Conservation (phyloP, 2,113 vertebrate species). For the Syrrhaptes paradoxus region DNA sequence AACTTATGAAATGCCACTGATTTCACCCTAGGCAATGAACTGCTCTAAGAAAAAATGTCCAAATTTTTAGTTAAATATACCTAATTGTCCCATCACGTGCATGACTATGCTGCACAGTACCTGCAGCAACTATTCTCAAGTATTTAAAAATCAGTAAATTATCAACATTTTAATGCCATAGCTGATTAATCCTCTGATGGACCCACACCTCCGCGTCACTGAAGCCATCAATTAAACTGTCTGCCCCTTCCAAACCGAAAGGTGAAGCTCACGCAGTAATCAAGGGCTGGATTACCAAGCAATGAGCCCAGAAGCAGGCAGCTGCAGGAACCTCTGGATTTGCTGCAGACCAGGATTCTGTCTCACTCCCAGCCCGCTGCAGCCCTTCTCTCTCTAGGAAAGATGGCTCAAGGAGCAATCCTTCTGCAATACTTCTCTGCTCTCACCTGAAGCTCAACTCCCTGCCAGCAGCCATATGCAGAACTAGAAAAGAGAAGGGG, state of each 20-base stretch:
- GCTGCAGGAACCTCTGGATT: not conserved
- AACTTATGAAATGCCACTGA: not conserved
- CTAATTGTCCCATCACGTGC: not conserved
- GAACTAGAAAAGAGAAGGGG: not conserved
- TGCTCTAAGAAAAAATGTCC: not conserved
- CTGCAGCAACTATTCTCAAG: not conserved
- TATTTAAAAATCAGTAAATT: not conserved
- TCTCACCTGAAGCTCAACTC: not conserved
- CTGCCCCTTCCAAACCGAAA: not conserved
- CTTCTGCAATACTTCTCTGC: not conserved
- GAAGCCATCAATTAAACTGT: not conserved
- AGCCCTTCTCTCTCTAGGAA: not conserved
- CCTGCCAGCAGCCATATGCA: not conserved
- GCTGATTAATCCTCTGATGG: not conserved
- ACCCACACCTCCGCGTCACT: not conserved
- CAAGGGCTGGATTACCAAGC: not conserved
- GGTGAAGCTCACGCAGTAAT: not conserved
- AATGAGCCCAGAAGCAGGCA: not conserved
- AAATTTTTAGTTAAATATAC: not conserved
- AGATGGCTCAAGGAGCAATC: not conserved
- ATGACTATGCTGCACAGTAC: not conserved
- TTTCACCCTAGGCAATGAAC: not conserved
- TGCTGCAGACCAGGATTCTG: not conserved
- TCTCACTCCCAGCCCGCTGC: rapidly evolving
- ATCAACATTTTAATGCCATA: not conserved